Base-by-base conservation (phyloP, 92 coral and sea anemone species). In the Diadumene lineata region DNA sequence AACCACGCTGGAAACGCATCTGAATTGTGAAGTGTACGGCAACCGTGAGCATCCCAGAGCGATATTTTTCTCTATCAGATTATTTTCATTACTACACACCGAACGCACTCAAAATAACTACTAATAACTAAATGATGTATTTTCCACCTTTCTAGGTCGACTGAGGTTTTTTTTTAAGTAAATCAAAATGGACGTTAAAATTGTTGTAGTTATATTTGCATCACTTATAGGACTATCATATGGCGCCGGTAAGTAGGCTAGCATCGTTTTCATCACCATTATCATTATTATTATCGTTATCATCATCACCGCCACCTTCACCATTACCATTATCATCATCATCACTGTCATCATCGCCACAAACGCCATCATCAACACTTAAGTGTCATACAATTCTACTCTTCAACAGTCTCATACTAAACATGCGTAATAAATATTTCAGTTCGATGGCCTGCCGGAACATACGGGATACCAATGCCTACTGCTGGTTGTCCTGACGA, bases 391-490 rank as follows among this genome's bases (percentile, higher is more conserved):
- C 69, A 53, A 21, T 9, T 53, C 43, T 1, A 38, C 13, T 38
- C n/a, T 38, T 13, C 48, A 4, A 38, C 13, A 4, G 48, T 6
- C 13, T 38, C 13, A 38, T 38, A 38, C 48, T 38, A 13, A 38
- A 38, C 13, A 13, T 38, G 48, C 13, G 48, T 13, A 38, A 38
- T 38, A 13, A 38, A 38, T 38, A 26, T 65, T 83, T 32, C 73
- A 94, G 98, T 92, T 34, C 83, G 87, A 57, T 94, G 98, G 98
- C 98, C 98, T 17, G 87, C 92, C 74, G 98, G 98, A 34, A 89
- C 97, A 29, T 94, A 94, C 74, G 98, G 98, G 60, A 65, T 94
- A 57, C 98, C 98, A 26, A 90, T 88, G 98, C 96, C 98, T 24
- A 75, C 65, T 24, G 60, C 90, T 0, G 98, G 98, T 63, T 94